Base-by-base conservation (phyloP, 2,113 vertebrate species). In the Xenus cinereus region DNA sequence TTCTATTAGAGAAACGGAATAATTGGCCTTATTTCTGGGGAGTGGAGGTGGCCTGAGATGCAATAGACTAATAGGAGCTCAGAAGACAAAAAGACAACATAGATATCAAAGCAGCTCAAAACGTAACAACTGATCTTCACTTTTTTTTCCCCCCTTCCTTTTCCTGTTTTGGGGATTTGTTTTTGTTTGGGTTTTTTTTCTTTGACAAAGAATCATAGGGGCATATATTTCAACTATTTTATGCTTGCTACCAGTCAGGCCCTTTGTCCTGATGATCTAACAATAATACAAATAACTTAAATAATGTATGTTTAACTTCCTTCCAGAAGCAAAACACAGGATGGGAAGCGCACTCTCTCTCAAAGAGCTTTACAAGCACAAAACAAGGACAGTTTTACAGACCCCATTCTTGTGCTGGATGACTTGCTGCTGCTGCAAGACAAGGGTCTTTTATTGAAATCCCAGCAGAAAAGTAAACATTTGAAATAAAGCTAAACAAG, bases 241-340 rank as follows among this genome's bases (percentile, higher is more conserved):
- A 59, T 75, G 64, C 76, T 91, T 80, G 74, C 85, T 92, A 77
- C 81, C 18, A 46, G 28, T 80, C 77, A 96, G 62, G 45, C n/a
- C 48, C 77, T 95, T 94, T 91, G 74, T 91, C 57, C 62, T 9
- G 8, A 43, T 85, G 87, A 74, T 66, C 77, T 93, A 89, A 95
- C 77, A 84, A 30, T 35, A 95, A 63, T 74, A 93, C 30, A 93
- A 92, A 89, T 93, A 93, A 79, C 93, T 96, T 83, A 85, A 97
- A 95, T 92, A 92, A 93, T 27, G 74, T 94, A 95, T 91, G 94
- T 73, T 96, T 89, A 87, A 94, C 96, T 97, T 97, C 96, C 94
- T 95, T 94, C 94, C 94, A 80, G 91, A 95, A 95, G 81, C 57
- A 97, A 96, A 97, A 95, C 96, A 96, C 95, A 93, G 95, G 92